Percentiles rank a stretch among this genome's conserved stretches.
phyloP scores from a whole-genome alignment of 2,888 invertebrate genomes.

The Melanostoma scalare region DNA sequence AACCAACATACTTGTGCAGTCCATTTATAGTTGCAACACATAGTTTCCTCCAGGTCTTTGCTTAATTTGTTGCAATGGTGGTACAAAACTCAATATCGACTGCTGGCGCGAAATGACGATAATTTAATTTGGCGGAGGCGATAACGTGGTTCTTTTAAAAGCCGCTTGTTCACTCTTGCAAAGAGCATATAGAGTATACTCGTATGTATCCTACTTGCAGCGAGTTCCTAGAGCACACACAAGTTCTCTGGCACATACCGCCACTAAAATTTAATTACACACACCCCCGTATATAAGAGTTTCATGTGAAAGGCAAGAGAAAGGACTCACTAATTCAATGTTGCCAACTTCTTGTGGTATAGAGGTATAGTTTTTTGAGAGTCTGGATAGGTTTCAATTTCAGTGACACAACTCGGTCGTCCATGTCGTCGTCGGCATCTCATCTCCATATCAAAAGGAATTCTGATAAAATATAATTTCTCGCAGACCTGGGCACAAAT shows the following conservation, averaged over 20 bases:
- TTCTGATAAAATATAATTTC: too few relatives aligned
- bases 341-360: background rate
- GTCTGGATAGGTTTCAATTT: background rate
- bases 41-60: conserved; percentile 39
- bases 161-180: conserved; percentile 10
- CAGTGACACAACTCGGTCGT: too few relatives aligned
- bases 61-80: conserved; percentile 49
- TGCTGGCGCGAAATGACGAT: conserved; percentile 53
- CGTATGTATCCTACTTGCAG: background rate
- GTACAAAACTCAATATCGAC: conserved; percentile 43
- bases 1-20: background rate
- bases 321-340: conserved; percentile 7
- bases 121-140: conserved; percentile 68
- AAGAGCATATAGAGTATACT: background rate
- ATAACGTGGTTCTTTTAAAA: conserved; percentile 63
- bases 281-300: conserved; percentile 24
- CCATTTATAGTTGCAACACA: conserved; percentile 10
- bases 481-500: too few relatives aligned
- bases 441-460: too few relatives aligned
- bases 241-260: conserved; percentile 36
- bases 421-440: too few relatives aligned
- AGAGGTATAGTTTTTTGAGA: too few relatives aligned
- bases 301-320: background rate
- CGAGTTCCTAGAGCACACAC: background rate
- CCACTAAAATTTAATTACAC: conserved; percentile 69